Base-by-base conservation (phyloP, 2,888 invertebrate species). In the Ichneumoninae sp. region DNA sequence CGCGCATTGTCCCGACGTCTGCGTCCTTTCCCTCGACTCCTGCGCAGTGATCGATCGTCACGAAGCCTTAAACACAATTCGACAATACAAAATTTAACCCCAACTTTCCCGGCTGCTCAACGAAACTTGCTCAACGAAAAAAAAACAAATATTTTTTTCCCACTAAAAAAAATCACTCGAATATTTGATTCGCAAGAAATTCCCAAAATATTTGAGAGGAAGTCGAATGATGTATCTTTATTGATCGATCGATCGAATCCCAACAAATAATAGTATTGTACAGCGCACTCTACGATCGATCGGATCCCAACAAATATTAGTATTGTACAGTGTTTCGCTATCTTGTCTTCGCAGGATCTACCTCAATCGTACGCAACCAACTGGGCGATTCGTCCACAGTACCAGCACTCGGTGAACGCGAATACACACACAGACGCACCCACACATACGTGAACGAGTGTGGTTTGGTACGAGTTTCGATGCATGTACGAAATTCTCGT, bases 1-100 rank as follows among this genome's bases (percentile, higher is more conserved):
- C 75, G 72, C 69, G 36, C 72, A 40, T 65, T 70, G n/a, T 70
- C 76, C 77, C 76, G 74, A 75, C 68, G 74, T 80, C 74, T 66
- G 68, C 68, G 76, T 57, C 50, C 44, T 71, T 62, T 83, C 54
- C 19, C 47, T 52, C 57, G 70, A 26, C 62, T 33, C 10, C 40
- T 66, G 19, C 10, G 50, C 54, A 60, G 33, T 44, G 6, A 60
- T 72, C 54, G 70, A 54, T 70, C 19, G 36, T 52, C 33, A 13
- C 33, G 36, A 72, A 60, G 57, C 19, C 22, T 36, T 22, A 19
- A 7, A 40, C 22, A 54, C 22, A 22, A 54, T 40, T 71, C 40
- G 57, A 19, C 36, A n/a, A 33, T 8, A 33, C 52, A 19, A 19
- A 50, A 57, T 52, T n/a, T 19, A 22, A 22, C 54, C 8, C 1